Base-by-base conservation (phyloP, 2,888 invertebrate genomes). In the Hanleya hanleyi region DNA sequence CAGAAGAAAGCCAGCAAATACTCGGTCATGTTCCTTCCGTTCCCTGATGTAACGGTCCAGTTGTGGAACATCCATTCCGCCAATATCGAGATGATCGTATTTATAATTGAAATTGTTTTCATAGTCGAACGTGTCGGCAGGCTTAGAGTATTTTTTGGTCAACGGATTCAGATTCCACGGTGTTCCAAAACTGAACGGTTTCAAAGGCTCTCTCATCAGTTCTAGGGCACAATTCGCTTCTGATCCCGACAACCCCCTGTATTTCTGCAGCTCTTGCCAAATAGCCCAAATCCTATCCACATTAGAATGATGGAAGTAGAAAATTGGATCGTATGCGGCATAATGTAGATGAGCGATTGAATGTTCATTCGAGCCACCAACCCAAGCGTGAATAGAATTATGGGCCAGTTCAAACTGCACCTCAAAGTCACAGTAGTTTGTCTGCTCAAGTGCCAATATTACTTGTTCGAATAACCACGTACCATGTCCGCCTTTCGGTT, bases 1-100 rank as follows among this genome's bases (percentile, higher is more conserved):
- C 38, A 80, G 72, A n/a, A 77, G 70, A 68, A 80, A 80, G 12
- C 80, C 80, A 29, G 78, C 80, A 67, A 80, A 80, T 12, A 76
- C 72, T 37, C 80, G 51, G 37, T 77, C 73, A 1, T 73, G 38
- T 33, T 77, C 77, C 51, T 75, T 47, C 7, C 57, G 35, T 65
- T 66, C 33, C 36, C 41, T 49, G 18, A 70, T 29, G 29, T 50
- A 50, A 18, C 32, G 15, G 18, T 65, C 65, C 65, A 70, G 29
- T 9, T 70, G 49, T 1, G 70, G 49, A 50, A 70, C 47, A 22
- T 35, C 36, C 57, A 70, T 29, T 36, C 64, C 64, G 9, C 22
- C 64, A n/a, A 64, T 35, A 36, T 64, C 64, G 3, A 64, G 36
- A 64, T 64, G 35, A 18, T 64, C 64, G 26, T 64, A 64, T 22